Evolutionary conservation across 2,888 invertebrate species (phyloP).

Genomic region (Phasia obesa): DNA sequence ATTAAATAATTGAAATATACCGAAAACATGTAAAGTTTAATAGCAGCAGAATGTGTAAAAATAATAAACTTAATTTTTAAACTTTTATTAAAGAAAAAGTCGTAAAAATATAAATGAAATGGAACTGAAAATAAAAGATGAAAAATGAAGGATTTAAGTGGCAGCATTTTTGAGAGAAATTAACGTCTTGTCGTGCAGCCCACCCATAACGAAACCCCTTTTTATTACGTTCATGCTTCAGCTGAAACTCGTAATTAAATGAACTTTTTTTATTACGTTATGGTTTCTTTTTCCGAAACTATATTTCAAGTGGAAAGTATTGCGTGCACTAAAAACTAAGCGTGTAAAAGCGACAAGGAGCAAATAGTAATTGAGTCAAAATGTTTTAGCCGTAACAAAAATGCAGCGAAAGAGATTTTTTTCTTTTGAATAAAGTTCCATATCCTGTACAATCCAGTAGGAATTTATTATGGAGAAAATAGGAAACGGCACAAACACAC

Average conservation of each 20-base stretch:
- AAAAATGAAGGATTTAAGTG: too few species aligned
- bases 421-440: conserved; percentile 59
- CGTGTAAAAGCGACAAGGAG: neutral
- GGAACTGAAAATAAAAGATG: too few species aligned
- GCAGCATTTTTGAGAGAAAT: too few species aligned
- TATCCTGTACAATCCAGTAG: conserved; percentile 46
- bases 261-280: conserved; percentile 43
- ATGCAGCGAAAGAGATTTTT: conserved; percentile 16
- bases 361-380: neutral
- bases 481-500: neutral
- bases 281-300: conserved; percentile 28
- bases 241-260: conserved; percentile 26
- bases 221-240: neutral
- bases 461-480: conserved; percentile 28
- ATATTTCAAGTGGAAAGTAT: conserved; percentile 28
- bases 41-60: too few species aligned
- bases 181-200: too few species aligned
- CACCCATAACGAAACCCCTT: neutral
- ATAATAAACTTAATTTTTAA: too few species aligned
- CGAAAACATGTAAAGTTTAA: too few species aligned
- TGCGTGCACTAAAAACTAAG: conserved; percentile 29
- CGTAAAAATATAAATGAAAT: too few species aligned
- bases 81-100: too few species aligned
- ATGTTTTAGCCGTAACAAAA: conserved; percentile 7
- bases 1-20: too few species aligned